Base-by-base conservation (phyloP, 2,888 invertebrate species). In the Dermolepida albohirtum region DNA sequence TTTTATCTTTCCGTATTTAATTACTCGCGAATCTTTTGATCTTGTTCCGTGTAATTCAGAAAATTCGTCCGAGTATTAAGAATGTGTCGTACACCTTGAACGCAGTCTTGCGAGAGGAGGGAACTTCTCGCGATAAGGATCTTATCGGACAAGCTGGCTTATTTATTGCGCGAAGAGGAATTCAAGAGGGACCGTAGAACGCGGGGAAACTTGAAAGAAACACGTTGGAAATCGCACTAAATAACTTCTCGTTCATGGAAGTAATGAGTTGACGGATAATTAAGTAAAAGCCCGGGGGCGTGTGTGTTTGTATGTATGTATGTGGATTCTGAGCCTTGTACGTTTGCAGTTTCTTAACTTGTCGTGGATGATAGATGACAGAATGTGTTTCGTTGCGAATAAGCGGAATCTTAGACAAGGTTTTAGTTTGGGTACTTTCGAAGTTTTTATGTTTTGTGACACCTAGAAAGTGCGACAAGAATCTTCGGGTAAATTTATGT, bases 151-250 rank as follows among this genome's bases (percentile, higher is more conserved):
- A 40, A 47, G 63, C 64, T 64, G 57, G 70, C 67, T 74, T 74
- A 74, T 75, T 73, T 75, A 75, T 74, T 71, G 67, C 71, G 40
- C 40, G 40, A 52, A 44, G 57, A 69, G 71, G 70, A 67, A 67
- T 63, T 65, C 59, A 66, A 59, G 66, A 68, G 64, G 71, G 70
- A 70, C 67, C 67, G 70, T 62, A 8, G 47, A 47, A 14, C 16
- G 43, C 50, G 71, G 72, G 69, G 68, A 10, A 29, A 34, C 34
- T 34, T 34, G 34, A 34, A 34, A 34, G 34, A 34, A 34, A 68
- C 59, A 67, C 62, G 68, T 66, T 68, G 69, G 65, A 74, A 71
- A 70, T 70, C 68, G 69, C 64, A 63, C 69, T 70, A 68, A 74
- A 73, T 72, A 72, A 71, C 65, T 34, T 34, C 69, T 62, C 27